phyloP scores from a whole-genome alignment of 2,113 vertebrate species.

The pig (Sus scrofa) region DNA sequence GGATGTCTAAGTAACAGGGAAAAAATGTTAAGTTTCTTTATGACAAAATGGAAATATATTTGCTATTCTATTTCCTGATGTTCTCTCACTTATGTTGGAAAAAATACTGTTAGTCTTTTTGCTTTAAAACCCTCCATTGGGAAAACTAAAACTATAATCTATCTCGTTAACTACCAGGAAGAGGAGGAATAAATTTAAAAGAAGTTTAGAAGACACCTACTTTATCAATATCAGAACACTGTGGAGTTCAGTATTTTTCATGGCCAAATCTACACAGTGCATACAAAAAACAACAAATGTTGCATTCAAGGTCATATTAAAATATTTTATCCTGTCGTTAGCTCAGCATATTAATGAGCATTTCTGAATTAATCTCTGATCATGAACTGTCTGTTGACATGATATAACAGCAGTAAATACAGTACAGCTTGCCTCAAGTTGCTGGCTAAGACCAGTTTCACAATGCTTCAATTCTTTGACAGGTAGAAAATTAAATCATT shows the following conservation, averaged over 20 bases:
- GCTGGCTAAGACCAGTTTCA: background rate
- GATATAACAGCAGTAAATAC: background rate
- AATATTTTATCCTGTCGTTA: background rate
- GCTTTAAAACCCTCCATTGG: background rate
- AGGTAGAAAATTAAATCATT: slow-evolving; percentile 62
- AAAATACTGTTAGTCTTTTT: background rate
- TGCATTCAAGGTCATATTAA: slow-evolving; percentile 13
- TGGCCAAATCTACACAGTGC: background rate
- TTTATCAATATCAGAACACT: background rate
- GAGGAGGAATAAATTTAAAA: background rate
- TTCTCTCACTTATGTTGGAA: slow-evolving; percentile 8
- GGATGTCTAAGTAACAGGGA: background rate
- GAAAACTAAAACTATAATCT: slow-evolving; percentile 48
- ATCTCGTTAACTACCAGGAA: background rate
- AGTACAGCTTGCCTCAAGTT: background rate
- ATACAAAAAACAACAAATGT: background rate
- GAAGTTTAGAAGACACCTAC: background rate
- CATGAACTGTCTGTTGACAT: background rate
- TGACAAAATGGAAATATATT: slow-evolving; percentile 56
- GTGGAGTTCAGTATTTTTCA: background rate
- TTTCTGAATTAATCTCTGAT: slow-evolving; percentile 57
- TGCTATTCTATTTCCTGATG: slow-evolving; percentile 35
- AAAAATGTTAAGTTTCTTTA: slow-evolving; percentile 16
- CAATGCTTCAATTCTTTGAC: background rate
- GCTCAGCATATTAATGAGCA: background rate